phyloP scores from a whole-genome alignment of 2,888 invertebrate species.

The Myopa tessellatipennis region DNA sequence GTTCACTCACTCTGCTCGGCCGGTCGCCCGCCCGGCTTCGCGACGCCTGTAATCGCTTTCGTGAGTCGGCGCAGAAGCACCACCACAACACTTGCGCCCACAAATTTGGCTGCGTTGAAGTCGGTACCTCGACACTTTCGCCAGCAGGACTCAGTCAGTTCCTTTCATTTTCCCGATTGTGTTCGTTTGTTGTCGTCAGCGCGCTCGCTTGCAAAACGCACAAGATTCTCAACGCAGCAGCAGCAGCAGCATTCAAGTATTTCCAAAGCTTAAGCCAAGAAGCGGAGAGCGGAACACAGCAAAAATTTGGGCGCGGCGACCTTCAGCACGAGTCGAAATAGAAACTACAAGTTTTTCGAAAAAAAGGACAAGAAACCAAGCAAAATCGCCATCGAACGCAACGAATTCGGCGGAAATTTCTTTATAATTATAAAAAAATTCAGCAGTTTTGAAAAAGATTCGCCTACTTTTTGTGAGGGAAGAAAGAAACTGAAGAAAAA shows the following conservation, averaged over 20 bases:
- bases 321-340: slow-evolving; percentile 46
- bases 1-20: slow-evolving; percentile 26
- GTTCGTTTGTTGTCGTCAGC: slow-evolving; percentile 61
- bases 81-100: slow-evolving; percentile 35
- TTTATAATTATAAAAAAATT: slow-evolving; percentile 26
- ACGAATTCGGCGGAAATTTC: slow-evolving; percentile 40
- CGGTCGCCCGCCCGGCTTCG: slow-evolving; percentile 17
- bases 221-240: slow-evolving; percentile 39
- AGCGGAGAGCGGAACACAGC: slow-evolving; percentile 50
- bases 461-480: too few relatives aligned
- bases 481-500: not conserved
- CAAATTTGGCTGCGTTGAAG: not conserved
- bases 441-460: not conserved
- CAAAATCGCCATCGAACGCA: slow-evolving; percentile 27
- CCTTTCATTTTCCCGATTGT: slow-evolving; percentile 66
- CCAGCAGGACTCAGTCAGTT: slow-evolving; percentile 59
- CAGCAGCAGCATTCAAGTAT: slow-evolving; percentile 34
- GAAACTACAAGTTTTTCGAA: slow-evolving; percentile 36
- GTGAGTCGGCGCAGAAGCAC: not conserved
- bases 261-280: slow-evolving; percentile 21
- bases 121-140: slow-evolving; percentile 46
- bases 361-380: slow-evolving; percentile 39
- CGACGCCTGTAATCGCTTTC: not conserved
- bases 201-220: slow-evolving; percentile 56
- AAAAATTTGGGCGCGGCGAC: slow-evolving; percentile 68